Evolutionary conservation across 2,113 vertebrate genomes (phyloP), one percentile per base, ranked within the genome.

Genomic region (Cololabis saira): DNA sequence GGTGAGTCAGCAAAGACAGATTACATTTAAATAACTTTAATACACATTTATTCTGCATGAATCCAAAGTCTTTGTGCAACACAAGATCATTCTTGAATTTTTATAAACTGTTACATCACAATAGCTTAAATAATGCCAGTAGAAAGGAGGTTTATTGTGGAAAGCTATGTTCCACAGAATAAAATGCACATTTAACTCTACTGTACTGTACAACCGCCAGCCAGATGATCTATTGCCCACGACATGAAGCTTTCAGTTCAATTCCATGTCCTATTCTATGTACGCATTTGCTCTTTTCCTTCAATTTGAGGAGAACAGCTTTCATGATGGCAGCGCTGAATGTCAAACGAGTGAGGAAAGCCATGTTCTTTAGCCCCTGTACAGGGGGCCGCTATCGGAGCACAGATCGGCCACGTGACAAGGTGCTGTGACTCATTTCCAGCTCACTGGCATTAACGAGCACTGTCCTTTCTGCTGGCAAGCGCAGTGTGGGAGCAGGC

Each of bases 371-470:
- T 67, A 69, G 73, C 77, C 83, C 55, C 65, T 27, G 54, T 83
- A 72, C 67, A 67, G 67, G 61, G 76, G 33, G 63, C 67, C 14
- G 59, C 75, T 68, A 43, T 61, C 56, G 48, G 70, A 69, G 70
- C 78, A 70, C 67, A 71, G 78, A 79, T 76, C 58, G 11, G 50
- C 69, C 80, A 83, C 75, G 80, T 88, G 84, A 90, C 71, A 49
- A 81, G 68, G 67, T 60, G 72, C 82, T 67, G 71, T 85, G 90
- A 92, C 85, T 92, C 83, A 89, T 86, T 82, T 80, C 82, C 81
- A 86, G 86, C 82, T 88, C 86, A 68, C 82, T 85, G 81, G 75
- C 73, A 80, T 87, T 90, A 90, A 90, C 85, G 80, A 91, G 87
- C 83, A 43, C 49, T 85, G 88, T 66, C 86, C 84, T 87, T 88